Percentiles rank a stretch among this genome's conserved stretches.
Evolutionary conservation across 2,888 invertebrate genomes (phyloP).

Genomic region (Fragum sueziense): DNA sequence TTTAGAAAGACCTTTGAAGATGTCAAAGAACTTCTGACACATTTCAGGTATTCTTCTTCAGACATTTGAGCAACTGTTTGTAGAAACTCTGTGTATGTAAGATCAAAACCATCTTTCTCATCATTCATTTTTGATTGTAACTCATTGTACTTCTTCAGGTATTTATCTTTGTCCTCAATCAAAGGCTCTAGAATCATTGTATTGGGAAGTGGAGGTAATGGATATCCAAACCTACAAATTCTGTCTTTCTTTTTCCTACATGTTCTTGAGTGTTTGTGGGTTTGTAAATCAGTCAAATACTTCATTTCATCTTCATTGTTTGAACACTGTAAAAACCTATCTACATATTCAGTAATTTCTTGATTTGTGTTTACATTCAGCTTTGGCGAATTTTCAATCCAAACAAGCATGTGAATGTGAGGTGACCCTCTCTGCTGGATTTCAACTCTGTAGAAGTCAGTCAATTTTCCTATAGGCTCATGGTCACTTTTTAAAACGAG

Average conservation of each 20-base stretch:
- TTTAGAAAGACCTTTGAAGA: slow-evolving; percentile 50
- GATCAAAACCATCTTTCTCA: no score
- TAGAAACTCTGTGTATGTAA: no score
- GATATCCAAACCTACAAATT: slow-evolving; percentile 27
- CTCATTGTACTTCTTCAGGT: no score
- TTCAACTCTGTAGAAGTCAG: slow-evolving; percentile 18
- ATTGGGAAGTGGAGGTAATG: background rate
- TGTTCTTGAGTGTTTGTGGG: slow-evolving; percentile 21
- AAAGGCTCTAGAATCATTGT: slow-evolving; percentile 11
- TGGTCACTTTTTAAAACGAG: background rate
- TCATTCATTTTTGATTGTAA: no score
- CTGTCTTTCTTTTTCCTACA: slow-evolving; percentile 16
- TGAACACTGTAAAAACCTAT: no score
- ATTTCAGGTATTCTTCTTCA: no score
- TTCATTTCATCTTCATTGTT: no score
- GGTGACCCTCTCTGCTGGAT: slow-evolving; percentile 7
- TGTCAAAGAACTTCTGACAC: slow-evolving; percentile 43
- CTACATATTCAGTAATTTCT: background rate
- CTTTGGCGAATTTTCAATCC: slow-evolving; percentile 16
- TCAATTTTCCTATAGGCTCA: slow-evolving; percentile 11
- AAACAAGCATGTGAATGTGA: slow-evolving; percentile 1
- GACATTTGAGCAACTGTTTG: no score
- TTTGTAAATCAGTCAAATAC: background rate
- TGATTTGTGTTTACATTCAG: background rate
- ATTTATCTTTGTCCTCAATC: no score